Evolutionary conservation across 2,797 vertebrate genomes (phyloP).

Genomic region (Lepus oiostolus): DNA sequence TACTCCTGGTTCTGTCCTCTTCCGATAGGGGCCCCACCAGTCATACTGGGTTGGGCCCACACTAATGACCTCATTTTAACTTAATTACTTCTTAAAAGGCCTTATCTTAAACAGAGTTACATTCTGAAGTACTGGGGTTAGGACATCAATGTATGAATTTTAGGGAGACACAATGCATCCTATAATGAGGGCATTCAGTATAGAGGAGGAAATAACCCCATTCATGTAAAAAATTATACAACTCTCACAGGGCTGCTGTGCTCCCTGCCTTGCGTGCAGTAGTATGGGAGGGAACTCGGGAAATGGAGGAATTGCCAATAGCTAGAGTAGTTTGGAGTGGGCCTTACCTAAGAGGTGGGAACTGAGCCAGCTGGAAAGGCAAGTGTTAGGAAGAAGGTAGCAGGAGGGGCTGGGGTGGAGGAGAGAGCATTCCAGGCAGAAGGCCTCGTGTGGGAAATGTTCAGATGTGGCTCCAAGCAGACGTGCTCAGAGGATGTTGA

Average conservation of each 20-base stretch:
- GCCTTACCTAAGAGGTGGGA: background rate
- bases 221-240: background rate
- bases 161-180: background rate
- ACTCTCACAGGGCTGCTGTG: fast-evolving
- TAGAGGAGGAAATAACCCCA: background rate
- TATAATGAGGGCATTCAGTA: background rate
- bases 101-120: background rate
- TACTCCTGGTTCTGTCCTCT: background rate
- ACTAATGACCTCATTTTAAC: constrained; percentile 2
- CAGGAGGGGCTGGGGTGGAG: background rate
- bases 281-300: background rate
- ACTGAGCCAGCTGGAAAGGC: background rate
- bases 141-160: background rate
- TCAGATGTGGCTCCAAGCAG: background rate
- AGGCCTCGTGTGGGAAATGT: background rate
- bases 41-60: background rate
- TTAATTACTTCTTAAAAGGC: background rate
- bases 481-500: no score
- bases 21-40: background rate
- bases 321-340: background rate
- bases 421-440: background rate
- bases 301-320: background rate
- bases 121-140: background rate
- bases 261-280: no score
- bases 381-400: background rate